Evolutionary conservation across 2,888 invertebrate species (phyloP).

Genomic region (Andricus curvator): DNA sequence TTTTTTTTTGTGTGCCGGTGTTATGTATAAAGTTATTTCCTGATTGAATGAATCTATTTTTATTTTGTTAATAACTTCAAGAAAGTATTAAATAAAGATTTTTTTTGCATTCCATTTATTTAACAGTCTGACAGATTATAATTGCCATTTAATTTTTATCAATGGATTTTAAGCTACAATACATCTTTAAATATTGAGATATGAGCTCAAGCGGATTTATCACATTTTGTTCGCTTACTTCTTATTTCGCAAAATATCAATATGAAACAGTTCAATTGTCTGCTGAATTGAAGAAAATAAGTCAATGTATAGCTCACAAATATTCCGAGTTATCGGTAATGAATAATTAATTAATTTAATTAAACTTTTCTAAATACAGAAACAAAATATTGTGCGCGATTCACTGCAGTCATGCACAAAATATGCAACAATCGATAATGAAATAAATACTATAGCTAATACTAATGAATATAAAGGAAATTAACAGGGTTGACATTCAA

Average conservation of each 20-base stretch:
- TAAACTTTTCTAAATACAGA: background rate
- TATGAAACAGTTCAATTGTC: background rate
- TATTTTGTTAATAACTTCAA: no score
- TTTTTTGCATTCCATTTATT: no score
- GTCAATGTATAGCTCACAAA: background rate
- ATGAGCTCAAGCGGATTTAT: background rate
- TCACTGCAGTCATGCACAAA: background rate
- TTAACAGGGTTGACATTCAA: background rate
- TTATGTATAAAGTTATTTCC: no score
- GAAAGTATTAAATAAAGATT: no score
- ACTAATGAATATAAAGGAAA: background rate
- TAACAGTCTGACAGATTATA: no score
- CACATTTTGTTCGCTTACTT: no score
- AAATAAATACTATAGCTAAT: conserved; percentile 17
- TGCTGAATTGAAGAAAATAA: background rate
- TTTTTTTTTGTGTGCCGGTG: no score
- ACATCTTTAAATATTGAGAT: no score
- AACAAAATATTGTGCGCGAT: background rate
- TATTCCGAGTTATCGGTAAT: background rate
- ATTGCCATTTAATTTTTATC: no score
- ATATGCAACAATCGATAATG: background rate
- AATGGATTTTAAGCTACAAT: no score
- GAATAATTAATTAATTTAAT: background rate
- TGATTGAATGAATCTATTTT: no score
- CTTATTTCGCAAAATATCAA: background rate